Percentiles rank a stretch among this genome's conserved stretches.
Conservation (phyloP, 2,113 vertebrate genomes). For the Charadrius vociferus region DNA sequence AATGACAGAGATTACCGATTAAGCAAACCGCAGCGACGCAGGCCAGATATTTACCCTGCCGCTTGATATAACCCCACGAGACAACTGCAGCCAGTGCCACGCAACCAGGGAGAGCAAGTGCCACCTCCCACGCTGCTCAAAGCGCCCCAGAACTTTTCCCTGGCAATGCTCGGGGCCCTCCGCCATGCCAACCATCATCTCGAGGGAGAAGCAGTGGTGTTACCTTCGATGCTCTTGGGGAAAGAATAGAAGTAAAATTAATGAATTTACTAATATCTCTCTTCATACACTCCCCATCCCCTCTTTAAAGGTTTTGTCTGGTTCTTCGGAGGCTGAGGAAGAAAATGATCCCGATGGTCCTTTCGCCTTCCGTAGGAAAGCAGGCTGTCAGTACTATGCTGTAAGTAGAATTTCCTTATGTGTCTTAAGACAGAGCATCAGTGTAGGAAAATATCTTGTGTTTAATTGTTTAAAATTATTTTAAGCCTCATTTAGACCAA, state of each 20-base stretch:
- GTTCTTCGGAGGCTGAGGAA: slow-evolving; percentile 96
- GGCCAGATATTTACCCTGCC: background rate
- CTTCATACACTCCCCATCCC: background rate
- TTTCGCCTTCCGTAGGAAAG: slow-evolving; percentile 96
- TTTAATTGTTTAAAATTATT: slow-evolving; percentile 52
- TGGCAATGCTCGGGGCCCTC: rapidly evolving
- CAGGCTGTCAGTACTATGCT: slow-evolving; percentile 96
- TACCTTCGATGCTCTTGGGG: slow-evolving; percentile 73
- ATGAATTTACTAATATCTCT: background rate
- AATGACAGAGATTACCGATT: background rate
- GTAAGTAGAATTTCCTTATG: slow-evolving; percentile 79
- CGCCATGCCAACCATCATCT: rapidly evolving
- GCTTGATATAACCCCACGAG: rapidly evolving
- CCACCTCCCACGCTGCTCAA: rapidly evolving
- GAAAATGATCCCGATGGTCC: slow-evolving; percentile 97
- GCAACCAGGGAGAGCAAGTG: background rate
- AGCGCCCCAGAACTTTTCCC: background rate
- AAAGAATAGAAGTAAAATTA: background rate
- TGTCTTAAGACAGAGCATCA: background rate
- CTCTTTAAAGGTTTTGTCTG: slow-evolving; percentile 81
- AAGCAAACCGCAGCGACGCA: background rate
- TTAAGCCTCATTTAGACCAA: slow-evolving; percentile 87
- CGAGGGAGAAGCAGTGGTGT: rapidly evolving
- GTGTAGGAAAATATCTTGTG: background rate
- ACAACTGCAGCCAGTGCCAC: background rate